phyloP scores from a whole-genome alignment of 2,888 invertebrate genomes.

The Macrophya annulata region DNA sequence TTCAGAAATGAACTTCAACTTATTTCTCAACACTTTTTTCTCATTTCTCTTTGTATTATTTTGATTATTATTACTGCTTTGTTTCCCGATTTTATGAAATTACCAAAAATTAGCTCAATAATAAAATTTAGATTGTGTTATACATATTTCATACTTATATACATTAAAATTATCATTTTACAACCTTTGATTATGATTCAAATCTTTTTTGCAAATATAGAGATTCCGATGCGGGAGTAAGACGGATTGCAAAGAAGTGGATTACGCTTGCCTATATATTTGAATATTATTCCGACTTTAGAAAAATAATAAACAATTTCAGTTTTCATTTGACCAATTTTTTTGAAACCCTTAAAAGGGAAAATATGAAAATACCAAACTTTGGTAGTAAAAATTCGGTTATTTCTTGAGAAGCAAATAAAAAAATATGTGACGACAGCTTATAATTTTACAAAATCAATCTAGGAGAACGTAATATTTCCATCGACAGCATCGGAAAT shows the following conservation, averaged over 20 bases:
- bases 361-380: neutral
- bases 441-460: neutral
- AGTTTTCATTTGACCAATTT: neutral
- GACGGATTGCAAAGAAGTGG: neutral
- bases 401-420: neutral
- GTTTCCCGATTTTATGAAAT: neutral
- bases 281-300: neutral
- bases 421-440: neutral
- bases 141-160: neutral
- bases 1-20: neutral
- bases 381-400: neutral
- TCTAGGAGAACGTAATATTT: constrained; percentile 6
- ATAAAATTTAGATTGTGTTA: neutral
- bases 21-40: neutral
- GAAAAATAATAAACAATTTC: neutral
- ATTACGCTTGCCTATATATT: neutral
- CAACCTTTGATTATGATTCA: neutral
- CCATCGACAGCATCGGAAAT: constrained; percentile 23
- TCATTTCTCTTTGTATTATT: neutral
- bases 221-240: neutral
- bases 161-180: neutral
- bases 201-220: neutral
- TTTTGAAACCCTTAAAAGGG: neutral
- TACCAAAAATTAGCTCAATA: neutral
- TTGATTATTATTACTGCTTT: neutral